Base-by-base conservation (phyloP, 2,113 vertebrate species). In the Sander vitreus region DNA sequence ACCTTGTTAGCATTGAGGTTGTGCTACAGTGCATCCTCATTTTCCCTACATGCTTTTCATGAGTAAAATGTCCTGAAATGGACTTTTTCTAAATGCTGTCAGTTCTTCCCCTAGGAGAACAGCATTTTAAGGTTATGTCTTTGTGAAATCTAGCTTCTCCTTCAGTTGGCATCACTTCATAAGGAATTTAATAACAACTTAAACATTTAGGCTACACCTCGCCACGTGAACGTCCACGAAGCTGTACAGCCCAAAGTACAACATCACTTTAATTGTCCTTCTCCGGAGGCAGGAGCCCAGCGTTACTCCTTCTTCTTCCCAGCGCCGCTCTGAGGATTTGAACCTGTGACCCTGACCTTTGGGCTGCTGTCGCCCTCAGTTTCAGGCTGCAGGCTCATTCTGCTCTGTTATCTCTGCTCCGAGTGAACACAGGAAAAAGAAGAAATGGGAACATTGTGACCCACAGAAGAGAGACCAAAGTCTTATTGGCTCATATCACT, bases 381-480 rank as follows among this genome's bases (percentile, higher is more conserved):
- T 63, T 0, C n/a, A 11, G 76, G 59, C 88, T 89, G 73, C 83
- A 72, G 82, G 66, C 84, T 59, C 57, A 47, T 30, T 63, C 85
- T 58, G 73, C 59, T 63, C 64, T 27, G 47, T 82, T 88, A 78
- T 84, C 82, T 87, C 54, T 55, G 76, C 84, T 80, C 66, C 2
- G 51, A 84, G 19, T 45, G 77, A 76, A 66, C 73, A 23, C 58
- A 66, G 39, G 16, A 64, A 62, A 16, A 53, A 63, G 62, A 64
- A 70, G 58, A 76, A 85, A 89, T 39, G 80, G 80, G 82, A 84
- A 87, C 88, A 85, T 39, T 2, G 60, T 86, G 84, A 86, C 78
- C 85, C 19, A 13, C 76, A 59, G 77, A 33, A 12, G 50, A 18
- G 57, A 54, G 51, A 82, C 65, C 65, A 27, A 55, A 73, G 84